Evolutionary conservation across 2,113 vertebrate genomes (phyloP).

Genomic region (Melanerpes formicivorus): DNA sequence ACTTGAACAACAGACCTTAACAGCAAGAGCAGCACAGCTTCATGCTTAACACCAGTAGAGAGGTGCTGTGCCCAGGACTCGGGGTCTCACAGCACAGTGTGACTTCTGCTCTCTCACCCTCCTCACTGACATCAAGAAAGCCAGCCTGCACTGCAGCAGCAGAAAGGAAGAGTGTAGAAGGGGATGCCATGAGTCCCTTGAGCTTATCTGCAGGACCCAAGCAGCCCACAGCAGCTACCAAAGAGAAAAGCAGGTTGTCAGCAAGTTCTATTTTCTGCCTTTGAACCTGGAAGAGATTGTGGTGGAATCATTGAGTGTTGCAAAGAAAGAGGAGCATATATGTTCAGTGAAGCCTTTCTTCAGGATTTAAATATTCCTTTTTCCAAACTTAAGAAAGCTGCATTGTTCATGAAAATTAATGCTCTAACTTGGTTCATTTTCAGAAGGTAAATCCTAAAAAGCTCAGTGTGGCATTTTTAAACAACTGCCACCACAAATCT

Average conservation of each 20-base stretch:
- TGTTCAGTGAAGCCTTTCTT: conserved; percentile 48
- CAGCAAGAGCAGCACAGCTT: background rate
- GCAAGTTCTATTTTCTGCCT: conserved; percentile 42
- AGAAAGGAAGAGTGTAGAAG: background rate
- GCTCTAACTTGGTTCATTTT: conserved; percentile 53
- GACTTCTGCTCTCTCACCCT: background rate
- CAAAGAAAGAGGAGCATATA: background rate
- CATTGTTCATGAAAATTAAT: conserved; percentile 72
- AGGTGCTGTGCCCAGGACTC: fast-evolving
- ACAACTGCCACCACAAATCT: conserved; percentile 64
- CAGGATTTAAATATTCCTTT: conserved; percentile 63
- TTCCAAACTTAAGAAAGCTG: conserved; percentile 56
- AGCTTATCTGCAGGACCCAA: background rate
- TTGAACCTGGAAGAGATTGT: background rate
- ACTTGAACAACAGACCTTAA: background rate
- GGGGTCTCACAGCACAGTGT: fast-evolving
- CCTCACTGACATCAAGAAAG: background rate
- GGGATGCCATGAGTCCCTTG: background rate
- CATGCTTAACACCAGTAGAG: background rate
- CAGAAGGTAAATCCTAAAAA: conserved; percentile 75
- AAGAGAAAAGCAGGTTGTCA: background rate
- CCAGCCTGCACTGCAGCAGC: background rate
- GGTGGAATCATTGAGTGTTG: background rate
- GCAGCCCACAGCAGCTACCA: background rate
- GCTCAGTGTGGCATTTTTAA: conserved; percentile 69